Percentiles rank a stretch among this genome's conserved stretches.
Evolutionary conservation across 2,113 vertebrate genomes (phyloP).

Genomic region (Labeo rohita): DNA sequence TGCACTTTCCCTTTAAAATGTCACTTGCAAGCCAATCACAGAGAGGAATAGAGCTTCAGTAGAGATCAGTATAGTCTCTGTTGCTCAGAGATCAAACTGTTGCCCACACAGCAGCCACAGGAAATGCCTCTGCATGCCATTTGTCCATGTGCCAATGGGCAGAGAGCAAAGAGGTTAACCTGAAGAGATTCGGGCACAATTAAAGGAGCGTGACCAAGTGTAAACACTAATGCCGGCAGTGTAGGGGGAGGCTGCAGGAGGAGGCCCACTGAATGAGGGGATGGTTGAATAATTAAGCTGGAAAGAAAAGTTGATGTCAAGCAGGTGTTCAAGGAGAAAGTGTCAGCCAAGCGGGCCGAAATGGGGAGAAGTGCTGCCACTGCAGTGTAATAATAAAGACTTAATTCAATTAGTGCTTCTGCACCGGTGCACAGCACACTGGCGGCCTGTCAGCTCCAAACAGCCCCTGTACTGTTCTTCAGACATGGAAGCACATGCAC

Average conservation of each 20-base stretch:
- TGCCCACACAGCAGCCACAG: conserved; percentile 31
- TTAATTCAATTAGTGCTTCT: conserved; percentile 82
- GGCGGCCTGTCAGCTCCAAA: conserved; percentile 60
- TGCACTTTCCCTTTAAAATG: not conserved
- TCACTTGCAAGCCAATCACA: not conserved
- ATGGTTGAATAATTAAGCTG: conserved; percentile 76
- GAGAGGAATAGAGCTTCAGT: not conserved
- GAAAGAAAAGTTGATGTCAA: conserved; percentile 80
- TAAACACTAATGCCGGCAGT: conserved; percentile 59
- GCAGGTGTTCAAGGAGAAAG: conserved; percentile 84
- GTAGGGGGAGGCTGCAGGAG: conserved; percentile 69
- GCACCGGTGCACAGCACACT: conserved; percentile 75
- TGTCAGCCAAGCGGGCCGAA: conserved; percentile 77
- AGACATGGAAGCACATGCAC: conserved; percentile 33
- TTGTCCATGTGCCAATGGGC: conserved; percentile 36
- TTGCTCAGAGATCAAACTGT: conserved; percentile 32
- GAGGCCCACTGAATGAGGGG: conserved; percentile 62
- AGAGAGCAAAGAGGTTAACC: conserved; percentile 52
- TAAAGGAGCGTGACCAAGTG: conserved; percentile 38
- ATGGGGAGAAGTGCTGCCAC: conserved; percentile 76
- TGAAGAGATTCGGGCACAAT: conserved; percentile 43
- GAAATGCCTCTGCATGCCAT: conserved; percentile 12
- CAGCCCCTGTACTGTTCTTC: conserved; percentile 50
- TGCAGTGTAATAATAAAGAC: conserved; percentile 82
- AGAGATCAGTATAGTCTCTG: conserved; percentile 23